Evolutionary conservation across 2,113 vertebrate species (phyloP), one percentile per base, ranked within the genome.

Genomic region (Riparia riparia): DNA sequence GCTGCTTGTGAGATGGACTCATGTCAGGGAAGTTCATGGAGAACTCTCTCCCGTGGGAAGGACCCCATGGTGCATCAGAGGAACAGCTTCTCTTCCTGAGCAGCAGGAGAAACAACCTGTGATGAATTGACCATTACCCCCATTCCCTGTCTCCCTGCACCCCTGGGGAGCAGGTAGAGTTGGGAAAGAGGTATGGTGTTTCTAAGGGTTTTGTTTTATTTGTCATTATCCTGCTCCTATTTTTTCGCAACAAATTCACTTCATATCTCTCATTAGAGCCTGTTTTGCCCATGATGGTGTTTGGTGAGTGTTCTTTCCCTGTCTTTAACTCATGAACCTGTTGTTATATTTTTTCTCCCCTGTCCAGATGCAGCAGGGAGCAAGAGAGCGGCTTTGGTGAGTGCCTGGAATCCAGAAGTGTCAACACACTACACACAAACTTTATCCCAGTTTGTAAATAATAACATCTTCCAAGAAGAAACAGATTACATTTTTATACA

Each of bases 371-470:
- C 21, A 69, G 54, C 8, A 17, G 12, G 26, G 17, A 60, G 12
- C 37, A 32, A 60, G 7, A 42, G 17, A 45, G 7, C 32, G 63
- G 12, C 17, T 69, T 53, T 78, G 17, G 6, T 45, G 63, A 12
- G 37, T 60, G 21, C 17, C 45, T 28, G 83, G 39, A 26, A 60
- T 24, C 32, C 32, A 69, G 45, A 39, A 53, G 7, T 3, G 7
- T 53, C 39, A 78, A 15, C 22, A 21, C 21, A 78, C 7, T 26
- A 10, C 39, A 28, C 7, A 15, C 80, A 91, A 14, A 86, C 92
- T 97, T 97, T 50, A 79, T 57, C 57, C 60, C 28, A 89, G 24
- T 76, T 97, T 71, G 79, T 82, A 96, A 92, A 94, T 72, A 93
- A 89, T 60, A 94, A 26, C 89, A 15, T 72, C 66, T 94, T 93